A percentile compares a stretch with the other conserved stretches of the same genome.
These are phyloP conservation scores for Mnemiopsis leidyi DNA, from an alignment of 37 sponge, comb jelly and placozoan genomes.

Conservation along the genomic window DNA sequence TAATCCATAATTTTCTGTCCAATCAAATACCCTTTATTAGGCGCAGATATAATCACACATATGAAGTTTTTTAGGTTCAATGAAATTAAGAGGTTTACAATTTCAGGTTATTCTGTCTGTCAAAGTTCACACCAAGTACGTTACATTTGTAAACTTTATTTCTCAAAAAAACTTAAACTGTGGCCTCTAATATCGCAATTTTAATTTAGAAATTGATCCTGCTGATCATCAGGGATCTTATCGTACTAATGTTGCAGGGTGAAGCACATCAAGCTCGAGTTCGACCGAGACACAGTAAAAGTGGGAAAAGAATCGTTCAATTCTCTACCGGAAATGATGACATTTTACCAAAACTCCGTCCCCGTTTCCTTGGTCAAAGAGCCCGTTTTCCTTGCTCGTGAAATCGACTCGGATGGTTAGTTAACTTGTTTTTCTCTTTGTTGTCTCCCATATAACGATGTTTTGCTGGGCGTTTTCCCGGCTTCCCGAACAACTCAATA, in stretches of 20 bases:
- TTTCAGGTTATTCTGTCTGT: constrained; percentile 35
- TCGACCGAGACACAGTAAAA: neutral
- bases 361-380: neutral
- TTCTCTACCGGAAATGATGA: neutral
- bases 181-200: too few relatives aligned
- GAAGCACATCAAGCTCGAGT: constrained; percentile 28
- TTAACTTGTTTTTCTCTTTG: neutral
- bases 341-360: neutral
- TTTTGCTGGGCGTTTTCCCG: too few relatives aligned
- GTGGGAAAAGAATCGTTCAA: constrained; percentile 32
- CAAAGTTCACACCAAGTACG: constrained; percentile 28
- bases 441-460: too few relatives aligned
- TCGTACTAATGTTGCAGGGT: neutral
- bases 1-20: neutral
- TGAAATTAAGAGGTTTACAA: too few relatives aligned
- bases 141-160: neutral
- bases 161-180: too few relatives aligned
- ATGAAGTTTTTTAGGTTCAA: too few relatives aligned
- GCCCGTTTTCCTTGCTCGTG: constrained; percentile 21
- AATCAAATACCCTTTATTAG: neutral
- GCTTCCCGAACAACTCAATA: too few relatives aligned
- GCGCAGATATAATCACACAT: too few relatives aligned
- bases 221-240: too few relatives aligned
- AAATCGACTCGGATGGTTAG: neutral
- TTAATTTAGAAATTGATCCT: neutral